Conservation (phyloP, 2,888 invertebrate species). For the Drosophila nr. perissopoda region DNA sequence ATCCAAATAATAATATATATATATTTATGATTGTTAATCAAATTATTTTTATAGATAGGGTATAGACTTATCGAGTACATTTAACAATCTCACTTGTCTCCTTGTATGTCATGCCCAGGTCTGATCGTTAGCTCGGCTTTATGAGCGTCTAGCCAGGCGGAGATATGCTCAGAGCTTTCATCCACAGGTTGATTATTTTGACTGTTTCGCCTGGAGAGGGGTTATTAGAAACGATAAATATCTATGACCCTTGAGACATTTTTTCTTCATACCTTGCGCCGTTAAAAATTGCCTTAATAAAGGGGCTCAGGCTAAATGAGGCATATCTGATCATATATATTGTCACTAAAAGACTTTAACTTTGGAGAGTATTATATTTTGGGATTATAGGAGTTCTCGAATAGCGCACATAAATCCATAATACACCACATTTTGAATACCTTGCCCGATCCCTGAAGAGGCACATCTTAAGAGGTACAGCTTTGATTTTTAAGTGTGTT, state of each 20-base stretch:
- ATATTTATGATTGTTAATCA: not conserved
- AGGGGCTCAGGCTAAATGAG: not conserved
- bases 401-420: not conserved
- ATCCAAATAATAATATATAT: not conserved
- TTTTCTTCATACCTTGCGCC: not conserved
- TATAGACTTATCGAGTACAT: not conserved
- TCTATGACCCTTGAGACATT: conserved; percentile 34
- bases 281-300: not conserved
- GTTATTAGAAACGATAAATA: conserved; percentile 41
- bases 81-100: not conserved
- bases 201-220: conserved; percentile 21
- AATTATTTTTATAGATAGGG: not conserved
- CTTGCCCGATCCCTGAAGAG: not conserved
- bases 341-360: no score
- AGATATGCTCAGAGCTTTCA: not conserved
- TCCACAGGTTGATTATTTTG: conserved; percentile 6
- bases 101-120: not conserved
- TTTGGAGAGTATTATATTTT: not conserved
- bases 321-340: not conserved
- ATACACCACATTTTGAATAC: not conserved
- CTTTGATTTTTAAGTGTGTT: not conserved
- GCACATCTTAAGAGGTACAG: not conserved
- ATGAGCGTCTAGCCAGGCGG: not conserved
- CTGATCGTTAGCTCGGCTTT: not conserved
- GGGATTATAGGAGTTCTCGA: not conserved